Evolutionary conservation across 2,888 invertebrate genomes (phyloP).

Genomic region (Slavum lentiscoides): DNA sequence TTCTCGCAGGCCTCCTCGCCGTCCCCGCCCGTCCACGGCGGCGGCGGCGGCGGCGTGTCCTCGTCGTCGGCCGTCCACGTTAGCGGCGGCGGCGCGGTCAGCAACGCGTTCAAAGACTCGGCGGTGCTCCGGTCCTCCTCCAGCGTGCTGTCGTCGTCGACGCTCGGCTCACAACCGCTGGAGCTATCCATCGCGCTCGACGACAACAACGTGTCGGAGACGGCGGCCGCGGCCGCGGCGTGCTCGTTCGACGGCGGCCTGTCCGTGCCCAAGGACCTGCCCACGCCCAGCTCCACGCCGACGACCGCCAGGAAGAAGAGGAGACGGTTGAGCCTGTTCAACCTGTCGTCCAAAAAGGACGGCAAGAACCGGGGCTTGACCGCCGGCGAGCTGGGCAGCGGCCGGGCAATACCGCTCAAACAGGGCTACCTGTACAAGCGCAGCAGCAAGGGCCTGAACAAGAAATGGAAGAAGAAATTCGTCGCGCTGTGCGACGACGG

Average conservation of each 20-base stretch:
- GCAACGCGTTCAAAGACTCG: conserved; percentile 46
- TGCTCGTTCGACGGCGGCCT: conserved; percentile 45
- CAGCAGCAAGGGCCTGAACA: conserved; percentile 92
- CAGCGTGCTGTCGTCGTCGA: conserved; percentile 65
- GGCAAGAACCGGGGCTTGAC: conserved; percentile 68
- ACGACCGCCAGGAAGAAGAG: conserved; percentile 89
- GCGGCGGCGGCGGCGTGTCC: not conserved
- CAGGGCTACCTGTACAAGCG: conserved; percentile 97
- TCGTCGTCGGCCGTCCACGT: conserved; percentile 28
- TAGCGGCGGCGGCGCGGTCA: not conserved
- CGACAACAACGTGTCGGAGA: conserved; percentile 56
- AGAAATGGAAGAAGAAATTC: conserved; percentile 99
- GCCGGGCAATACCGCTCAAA: conserved; percentile 93
- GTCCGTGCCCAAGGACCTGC: conserved; percentile 73
- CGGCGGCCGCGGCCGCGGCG: conserved; percentile 7
- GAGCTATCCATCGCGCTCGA: conserved; percentile 57
- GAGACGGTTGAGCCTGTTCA: conserved; percentile 92
- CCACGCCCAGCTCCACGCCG: conserved; percentile 92
- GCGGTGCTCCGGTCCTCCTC: conserved; percentile 57
- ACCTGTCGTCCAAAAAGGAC: conserved; percentile 81
- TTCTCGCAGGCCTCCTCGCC: conserved; percentile 53
- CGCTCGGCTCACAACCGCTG: conserved; percentile 70
- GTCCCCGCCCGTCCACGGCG: conserved; percentile 28
- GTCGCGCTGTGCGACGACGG: conserved; percentile 95
- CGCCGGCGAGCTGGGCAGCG: conserved; percentile 88